Evolutionary conservation across 2,888 invertebrate species (phyloP).

Genomic region (Matsumyia berberina): DNA sequence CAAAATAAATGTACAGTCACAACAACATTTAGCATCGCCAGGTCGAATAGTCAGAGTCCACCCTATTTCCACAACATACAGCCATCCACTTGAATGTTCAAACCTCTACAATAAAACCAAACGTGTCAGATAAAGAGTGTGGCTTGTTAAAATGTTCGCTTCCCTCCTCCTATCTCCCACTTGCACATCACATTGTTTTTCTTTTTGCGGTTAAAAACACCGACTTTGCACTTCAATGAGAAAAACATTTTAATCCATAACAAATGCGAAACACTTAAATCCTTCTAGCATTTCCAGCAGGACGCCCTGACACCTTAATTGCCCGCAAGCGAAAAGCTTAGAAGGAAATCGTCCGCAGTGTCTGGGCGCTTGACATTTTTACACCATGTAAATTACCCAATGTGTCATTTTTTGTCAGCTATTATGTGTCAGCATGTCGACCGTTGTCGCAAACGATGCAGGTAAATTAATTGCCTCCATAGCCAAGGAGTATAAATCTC

Average conservation of each 20-base stretch:
- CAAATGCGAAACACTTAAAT: constrained; percentile 60
- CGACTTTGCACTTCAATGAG: neutral
- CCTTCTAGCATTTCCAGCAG: constrained; percentile 28
- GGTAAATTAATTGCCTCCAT: constrained; percentile 72
- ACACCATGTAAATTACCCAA: constrained; percentile 76
- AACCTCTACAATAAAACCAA: too few species aligned
- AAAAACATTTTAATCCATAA: constrained; percentile 44
- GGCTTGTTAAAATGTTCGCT: neutral
- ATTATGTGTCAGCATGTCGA: constrained; percentile 79
- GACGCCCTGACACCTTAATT: constrained; percentile 66
- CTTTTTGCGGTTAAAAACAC: neutral
- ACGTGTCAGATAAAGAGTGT: too few species aligned
- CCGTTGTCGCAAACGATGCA: constrained; percentile 64
- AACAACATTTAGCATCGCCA: too few species aligned
- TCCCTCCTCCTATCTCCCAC: neutral
- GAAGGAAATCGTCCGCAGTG: constrained; percentile 56
- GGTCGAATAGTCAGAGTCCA: too few species aligned
- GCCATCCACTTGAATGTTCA: too few species aligned
- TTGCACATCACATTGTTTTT: neutral
- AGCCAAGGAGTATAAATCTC: constrained; percentile 68
- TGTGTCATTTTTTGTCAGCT: constrained; percentile 80
- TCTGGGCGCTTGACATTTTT: constrained; percentile 63
- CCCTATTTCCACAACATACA: too few species aligned
- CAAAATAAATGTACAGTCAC: too few species aligned
- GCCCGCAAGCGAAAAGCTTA: constrained; percentile 33